These are phyloP conservation scores for Sphaeramia orbicularis DNA, from an alignment of 2,797 vertebrate genomes.

Conservation along the genomic window DNA sequence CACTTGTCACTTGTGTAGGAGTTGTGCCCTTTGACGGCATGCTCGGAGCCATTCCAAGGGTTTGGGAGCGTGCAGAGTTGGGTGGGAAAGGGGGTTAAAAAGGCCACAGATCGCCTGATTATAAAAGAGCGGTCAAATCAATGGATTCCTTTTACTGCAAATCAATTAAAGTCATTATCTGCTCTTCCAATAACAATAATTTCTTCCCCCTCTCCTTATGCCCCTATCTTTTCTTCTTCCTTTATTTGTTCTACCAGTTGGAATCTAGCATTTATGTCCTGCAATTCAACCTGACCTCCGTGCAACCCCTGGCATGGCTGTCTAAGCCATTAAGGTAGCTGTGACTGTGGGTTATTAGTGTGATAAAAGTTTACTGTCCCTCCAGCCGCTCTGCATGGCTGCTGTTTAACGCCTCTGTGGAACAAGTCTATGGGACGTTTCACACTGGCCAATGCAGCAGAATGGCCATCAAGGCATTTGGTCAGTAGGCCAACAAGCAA, in stretches of 20 bases:
- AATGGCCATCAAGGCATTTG: slow-evolving; percentile 67
- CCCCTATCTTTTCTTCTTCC: slow-evolving; percentile 55
- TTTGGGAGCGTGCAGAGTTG: slow-evolving; percentile 44
- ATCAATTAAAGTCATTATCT: slow-evolving; percentile 82
- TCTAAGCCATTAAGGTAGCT: slow-evolving; percentile 79
- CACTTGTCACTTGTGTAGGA: slow-evolving; percentile 69
- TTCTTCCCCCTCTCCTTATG: slow-evolving; percentile 66
- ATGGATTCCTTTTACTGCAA: slow-evolving; percentile 73
- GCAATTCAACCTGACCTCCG: slow-evolving; percentile 87
- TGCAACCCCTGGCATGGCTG: slow-evolving; percentile 81
- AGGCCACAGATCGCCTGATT: slow-evolving; percentile 61
- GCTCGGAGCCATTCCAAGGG: slow-evolving; percentile 43
- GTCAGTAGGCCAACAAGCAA: slow-evolving; percentile 55
- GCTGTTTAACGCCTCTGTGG: slow-evolving; percentile 76
- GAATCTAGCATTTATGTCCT: slow-evolving; percentile 80
- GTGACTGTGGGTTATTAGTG: slow-evolving; percentile 82
- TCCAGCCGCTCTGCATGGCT: slow-evolving; percentile 70
- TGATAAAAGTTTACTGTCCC: slow-evolving; percentile 85
- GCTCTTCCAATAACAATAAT: slow-evolving; percentile 70
- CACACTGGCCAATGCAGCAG: slow-evolving; percentile 50
- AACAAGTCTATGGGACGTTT: slow-evolving; percentile 66
- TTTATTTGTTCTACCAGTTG: slow-evolving; percentile 79
- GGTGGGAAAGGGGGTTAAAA: slow-evolving; percentile 70
- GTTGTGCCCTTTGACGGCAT: slow-evolving; percentile 63
- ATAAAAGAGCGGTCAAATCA: slow-evolving; percentile 73